Evolutionary conservation across 2,113 vertebrate species (phyloP).

Genomic region (Rhinolophus sinicus): DNA sequence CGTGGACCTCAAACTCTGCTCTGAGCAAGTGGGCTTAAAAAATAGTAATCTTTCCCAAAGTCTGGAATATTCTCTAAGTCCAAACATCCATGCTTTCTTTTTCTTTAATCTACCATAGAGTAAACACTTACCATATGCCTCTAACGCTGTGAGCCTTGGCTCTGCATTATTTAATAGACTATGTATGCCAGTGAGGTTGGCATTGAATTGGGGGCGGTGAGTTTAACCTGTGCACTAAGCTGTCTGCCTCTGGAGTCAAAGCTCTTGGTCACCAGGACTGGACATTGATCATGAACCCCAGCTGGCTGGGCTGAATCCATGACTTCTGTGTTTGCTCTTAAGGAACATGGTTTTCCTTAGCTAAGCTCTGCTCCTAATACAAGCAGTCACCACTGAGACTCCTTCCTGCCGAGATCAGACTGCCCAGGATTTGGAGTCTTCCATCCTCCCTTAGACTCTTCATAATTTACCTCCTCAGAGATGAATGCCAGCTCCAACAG

Average conservation of each 20-base stretch:
- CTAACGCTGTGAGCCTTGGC: not conserved
- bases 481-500: not conserved
- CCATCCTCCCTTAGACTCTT: not conserved
- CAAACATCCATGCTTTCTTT: not conserved
- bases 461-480: not conserved
- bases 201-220: not conserved
- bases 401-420: not conserved
- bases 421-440: not conserved
- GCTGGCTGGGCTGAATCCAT: not conserved
- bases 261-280: not conserved
- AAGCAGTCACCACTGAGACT: not conserved
- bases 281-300: not conserved
- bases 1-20: fast-evolving
- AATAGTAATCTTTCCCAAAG: not conserved
- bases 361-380: not conserved
- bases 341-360: not conserved
- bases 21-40: not conserved
- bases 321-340: not conserved
- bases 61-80: not conserved
- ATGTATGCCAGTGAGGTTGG: not conserved
- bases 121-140: not conserved
- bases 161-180: not conserved
- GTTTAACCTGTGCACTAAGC: not conserved
- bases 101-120: not conserved
- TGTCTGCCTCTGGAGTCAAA: not conserved